phyloP scores from a whole-genome alignment of 2,888 invertebrate genomes.

The Tipula confusa region DNA sequence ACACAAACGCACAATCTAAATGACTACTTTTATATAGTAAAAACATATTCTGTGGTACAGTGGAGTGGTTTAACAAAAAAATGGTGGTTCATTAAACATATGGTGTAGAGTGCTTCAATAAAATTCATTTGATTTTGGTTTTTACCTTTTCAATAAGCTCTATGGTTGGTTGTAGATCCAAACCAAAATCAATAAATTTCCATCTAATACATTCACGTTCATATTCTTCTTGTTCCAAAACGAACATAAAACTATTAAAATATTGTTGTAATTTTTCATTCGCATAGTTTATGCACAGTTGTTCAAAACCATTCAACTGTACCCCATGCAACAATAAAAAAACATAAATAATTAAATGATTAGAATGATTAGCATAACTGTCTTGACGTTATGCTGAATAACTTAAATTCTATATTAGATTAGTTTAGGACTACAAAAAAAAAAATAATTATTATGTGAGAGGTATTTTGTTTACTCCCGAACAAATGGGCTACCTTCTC shows the following conservation, averaged over 20 bases:
- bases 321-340: neutral
- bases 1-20: neutral
- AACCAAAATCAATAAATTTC: conserved; percentile 93
- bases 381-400: conserved; percentile 20
- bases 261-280: conserved; percentile 94
- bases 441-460: neutral
- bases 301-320: conserved; percentile 78
- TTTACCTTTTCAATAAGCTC: conserved; percentile 87
- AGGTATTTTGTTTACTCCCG: neutral
- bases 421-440: conserved; percentile 35
- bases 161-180: conserved; percentile 89
- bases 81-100: neutral
- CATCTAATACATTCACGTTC: conserved; percentile 86
- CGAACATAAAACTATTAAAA: conserved; percentile 96
- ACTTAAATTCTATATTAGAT: neutral
- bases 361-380: conserved; percentile 12
- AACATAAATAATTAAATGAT: neutral
- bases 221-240: conserved; percentile 93
- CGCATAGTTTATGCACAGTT: conserved; percentile 94
- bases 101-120: neutral
- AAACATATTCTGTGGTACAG: conserved; percentile 16
- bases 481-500: conserved; percentile 57
- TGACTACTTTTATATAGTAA: too few relatives aligned
- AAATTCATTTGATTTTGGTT: neutral
- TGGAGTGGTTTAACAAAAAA: conserved; percentile 20